Evolutionary conservation across 2,797 vertebrate genomes (phyloP).

Genomic region (Bufotes viridis): DNA sequence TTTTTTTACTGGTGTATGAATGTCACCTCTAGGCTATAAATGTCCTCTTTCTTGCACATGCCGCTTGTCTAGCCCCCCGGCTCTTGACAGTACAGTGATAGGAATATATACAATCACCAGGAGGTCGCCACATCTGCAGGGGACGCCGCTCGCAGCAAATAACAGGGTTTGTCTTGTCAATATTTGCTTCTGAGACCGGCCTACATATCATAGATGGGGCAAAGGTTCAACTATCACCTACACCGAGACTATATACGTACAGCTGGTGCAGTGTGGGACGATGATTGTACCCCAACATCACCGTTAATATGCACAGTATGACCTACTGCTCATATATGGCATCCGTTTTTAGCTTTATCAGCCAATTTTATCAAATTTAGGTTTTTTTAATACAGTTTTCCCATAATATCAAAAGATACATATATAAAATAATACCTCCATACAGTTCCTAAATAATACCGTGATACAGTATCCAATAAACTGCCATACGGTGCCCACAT

Average conservation of each 20-base stretch:
- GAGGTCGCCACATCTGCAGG: not conserved
- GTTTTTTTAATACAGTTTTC: not conserved
- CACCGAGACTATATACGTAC: too few relatives aligned
- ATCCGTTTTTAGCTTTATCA: not conserved
- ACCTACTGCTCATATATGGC: not conserved
- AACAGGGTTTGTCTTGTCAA: constrained; percentile 2
- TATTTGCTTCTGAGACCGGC: not conserved
- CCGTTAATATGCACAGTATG: too few relatives aligned
- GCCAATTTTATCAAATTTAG: too few relatives aligned
- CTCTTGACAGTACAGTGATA: not conserved
- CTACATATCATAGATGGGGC: not conserved
- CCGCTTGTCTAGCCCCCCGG: not conserved
- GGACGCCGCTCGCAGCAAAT: constrained; percentile 5
- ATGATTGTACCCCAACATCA: not conserved
- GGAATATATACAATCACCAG: not conserved
- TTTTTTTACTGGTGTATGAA: not conserved
- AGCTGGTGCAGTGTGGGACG: not conserved
- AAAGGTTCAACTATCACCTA: too few relatives aligned
- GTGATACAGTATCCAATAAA: not conserved
- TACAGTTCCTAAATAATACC: not conserved
- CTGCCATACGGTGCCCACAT: not conserved
- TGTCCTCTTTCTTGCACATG: not conserved
- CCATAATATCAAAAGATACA: too few relatives aligned
- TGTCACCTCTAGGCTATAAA: not conserved
- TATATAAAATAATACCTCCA: not conserved